Evolutionary conservation across 2,888 invertebrate species (phyloP).

Genomic region (Bursaphelenchus okinawaensis): DNA sequence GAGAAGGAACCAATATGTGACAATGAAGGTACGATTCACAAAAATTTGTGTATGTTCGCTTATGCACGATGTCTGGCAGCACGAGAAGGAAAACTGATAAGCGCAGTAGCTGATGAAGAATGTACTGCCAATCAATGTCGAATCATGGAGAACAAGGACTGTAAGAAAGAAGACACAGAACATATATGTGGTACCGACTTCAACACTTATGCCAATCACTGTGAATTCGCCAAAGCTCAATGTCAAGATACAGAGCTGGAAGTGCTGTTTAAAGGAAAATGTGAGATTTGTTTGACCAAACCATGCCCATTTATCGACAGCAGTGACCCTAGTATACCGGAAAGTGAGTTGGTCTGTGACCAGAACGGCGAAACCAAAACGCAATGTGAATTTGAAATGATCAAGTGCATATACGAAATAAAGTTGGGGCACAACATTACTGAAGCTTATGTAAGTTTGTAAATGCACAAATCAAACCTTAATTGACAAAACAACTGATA

Average conservation of each 20-base stretch:
- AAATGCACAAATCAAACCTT: neutral
- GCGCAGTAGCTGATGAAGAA: slow-evolving; percentile 23
- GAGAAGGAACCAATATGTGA: slow-evolving; percentile 31
- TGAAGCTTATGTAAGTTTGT: slow-evolving; percentile 40
- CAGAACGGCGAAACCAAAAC: slow-evolving; percentile 44
- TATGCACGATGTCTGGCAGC: slow-evolving; percentile 50
- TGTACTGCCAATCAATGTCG: slow-evolving; percentile 23
- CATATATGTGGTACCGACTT: slow-evolving; percentile 44
- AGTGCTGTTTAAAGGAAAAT: slow-evolving; percentile 47
- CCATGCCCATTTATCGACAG: slow-evolving; percentile 39
- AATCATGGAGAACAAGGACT: slow-evolving; percentile 22
- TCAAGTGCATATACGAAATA: slow-evolving; percentile 46
- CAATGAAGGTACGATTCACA: slow-evolving; percentile 29
- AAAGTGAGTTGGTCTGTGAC: slow-evolving; percentile 47
- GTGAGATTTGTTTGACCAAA: slow-evolving; percentile 38
- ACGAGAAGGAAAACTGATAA: slow-evolving; percentile 26
- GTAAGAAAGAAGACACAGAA: slow-evolving; percentile 30
- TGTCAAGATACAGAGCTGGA: slow-evolving; percentile 36
- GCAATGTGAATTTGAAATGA: slow-evolving; percentile 52
- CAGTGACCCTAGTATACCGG: slow-evolving; percentile 29
- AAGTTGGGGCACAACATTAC: slow-evolving; percentile 50
- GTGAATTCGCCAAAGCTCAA: slow-evolving; percentile 21
- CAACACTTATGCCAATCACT: slow-evolving; percentile 34
- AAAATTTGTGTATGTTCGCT: slow-evolving; percentile 35
- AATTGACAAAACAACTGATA: too few relatives aligned